Percentiles rank a stretch among this genome's conserved stretches.
Conservation (phyloP, 2,113 vertebrate genomes). For the Paedocypris sp. region DNA sequence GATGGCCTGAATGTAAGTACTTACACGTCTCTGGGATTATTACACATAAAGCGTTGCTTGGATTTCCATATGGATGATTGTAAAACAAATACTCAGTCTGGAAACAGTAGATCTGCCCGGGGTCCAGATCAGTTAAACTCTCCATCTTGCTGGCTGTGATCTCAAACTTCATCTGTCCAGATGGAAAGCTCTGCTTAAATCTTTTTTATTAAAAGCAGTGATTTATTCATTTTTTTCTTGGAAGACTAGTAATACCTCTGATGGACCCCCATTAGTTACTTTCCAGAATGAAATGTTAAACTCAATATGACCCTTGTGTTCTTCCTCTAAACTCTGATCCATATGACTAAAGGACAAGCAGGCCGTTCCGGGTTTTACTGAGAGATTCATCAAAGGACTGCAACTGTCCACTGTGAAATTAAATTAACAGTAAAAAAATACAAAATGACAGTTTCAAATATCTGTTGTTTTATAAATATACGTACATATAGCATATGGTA, state of each 20-base stretch:
- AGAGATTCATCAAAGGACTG: neutral
- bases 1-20: too few relatives aligned
- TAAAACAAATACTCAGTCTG: conserved; percentile 1
- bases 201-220: neutral
- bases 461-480: neutral
- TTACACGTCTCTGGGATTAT: conserved; percentile 16
- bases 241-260: conserved; percentile 20
- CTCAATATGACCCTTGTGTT: neutral
- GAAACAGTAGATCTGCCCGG: conserved; percentile 24
- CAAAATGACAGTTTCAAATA: neutral
- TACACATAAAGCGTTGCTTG: neutral
- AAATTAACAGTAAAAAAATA: neutral
- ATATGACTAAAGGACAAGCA: neutral
- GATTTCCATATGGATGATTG: neutral
- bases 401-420: conserved; percentile 8
- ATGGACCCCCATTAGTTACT: neutral
- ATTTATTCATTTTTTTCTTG: neutral
- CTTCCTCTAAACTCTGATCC: neutral
- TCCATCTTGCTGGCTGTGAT: neutral
- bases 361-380: neutral
- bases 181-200: neutral
- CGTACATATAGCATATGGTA: neutral
- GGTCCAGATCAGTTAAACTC: neutral
- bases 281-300: conserved; percentile 20
- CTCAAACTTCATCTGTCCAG: neutral